Evolutionary conservation across 1,140 invertebrate species (phyloP), one percentile per base, ranked within the genome.

Genomic region (Melanaphis sacchari): DNA sequence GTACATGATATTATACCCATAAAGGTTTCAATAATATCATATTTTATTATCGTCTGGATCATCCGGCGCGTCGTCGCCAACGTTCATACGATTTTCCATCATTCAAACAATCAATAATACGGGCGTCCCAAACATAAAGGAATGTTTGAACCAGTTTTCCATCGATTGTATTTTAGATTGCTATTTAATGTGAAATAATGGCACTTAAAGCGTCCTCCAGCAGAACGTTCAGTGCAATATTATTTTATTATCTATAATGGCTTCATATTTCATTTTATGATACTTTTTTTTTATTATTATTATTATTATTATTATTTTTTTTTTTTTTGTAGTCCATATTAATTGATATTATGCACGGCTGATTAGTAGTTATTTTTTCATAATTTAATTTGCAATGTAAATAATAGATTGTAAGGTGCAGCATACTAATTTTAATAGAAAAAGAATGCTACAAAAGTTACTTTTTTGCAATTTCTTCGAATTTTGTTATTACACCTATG

Each of bases 101-200:
- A 31, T 85, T 41, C 38, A 40, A 85, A 85, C 40, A 22, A 5
- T 26, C 82, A 40, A 40, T 26, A 40, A 24, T 38, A 82, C 81
- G 21, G 36, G 31, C 31, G 31, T 41, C 38, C 9, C 11, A 1
- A 46, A 87, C 46, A 88, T 84, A 46, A 18, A 87, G 24, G 41
- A 87, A 46, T 46, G 43, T 85, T 85, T 88, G 87, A 88, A 88
- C 87, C 87, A 88, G 43, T 88, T 88, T 88, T 52, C 9, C 36
- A 2, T 49, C 31, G 5, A 24, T 89, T 36, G 87, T 89, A 89
- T 89, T 89, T 89, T 18, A 38, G 87, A 89, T 54, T 89, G 36
- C n/a, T 11, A 38, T 18, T 9, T 22, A 36, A 88, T 11, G 38
- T 21, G 22, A 22, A 22, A 36, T 36, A 88, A n/a, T 36, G 1